A percentile compares a stretch with the other conserved stretches of the same genome.
Conservation (phyloP, 2,888 invertebrate species). For the Polyommatus icarus region DNA sequence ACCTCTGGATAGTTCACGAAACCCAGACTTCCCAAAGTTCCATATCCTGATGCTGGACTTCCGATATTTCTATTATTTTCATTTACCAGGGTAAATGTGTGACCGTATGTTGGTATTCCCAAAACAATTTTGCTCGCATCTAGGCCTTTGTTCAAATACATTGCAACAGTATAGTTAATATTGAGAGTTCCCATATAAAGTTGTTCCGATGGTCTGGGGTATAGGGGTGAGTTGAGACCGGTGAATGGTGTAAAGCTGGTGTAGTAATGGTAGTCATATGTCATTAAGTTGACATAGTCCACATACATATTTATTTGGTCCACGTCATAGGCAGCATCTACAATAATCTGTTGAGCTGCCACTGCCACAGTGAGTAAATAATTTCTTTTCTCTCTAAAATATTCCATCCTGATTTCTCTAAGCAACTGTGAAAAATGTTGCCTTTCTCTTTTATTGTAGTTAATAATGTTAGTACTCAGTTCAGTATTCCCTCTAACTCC, state of each 20-base stretch:
- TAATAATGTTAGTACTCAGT: not conserved
- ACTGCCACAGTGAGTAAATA: slow-evolving; percentile 88
- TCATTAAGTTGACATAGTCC: slow-evolving; percentile 94
- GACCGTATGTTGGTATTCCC: slow-evolving; percentile 94
- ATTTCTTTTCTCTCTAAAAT: slow-evolving; percentile 78
- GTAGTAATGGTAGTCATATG: slow-evolving; percentile 93
- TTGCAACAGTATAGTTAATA: slow-evolving; percentile 89
- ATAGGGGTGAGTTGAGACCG: slow-evolving; percentile 91
- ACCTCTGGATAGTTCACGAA: slow-evolving; percentile 86
- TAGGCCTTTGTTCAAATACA: slow-evolving; percentile 89
- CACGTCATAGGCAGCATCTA: slow-evolving; percentile 89
- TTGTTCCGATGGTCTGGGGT: slow-evolving; percentile 79
- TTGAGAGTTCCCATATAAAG: slow-evolving; percentile 86
- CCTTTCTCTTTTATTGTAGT: slow-evolving; percentile 72
- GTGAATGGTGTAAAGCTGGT: slow-evolving; percentile 89
- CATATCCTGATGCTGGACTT: slow-evolving; percentile 86
- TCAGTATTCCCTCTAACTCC: slow-evolving; percentile 65
- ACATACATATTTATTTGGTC: slow-evolving; percentile 88
- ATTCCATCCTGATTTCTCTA: slow-evolving; percentile 85
- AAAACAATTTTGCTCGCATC: slow-evolving; percentile 88
- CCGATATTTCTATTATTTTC: slow-evolving; percentile 83
- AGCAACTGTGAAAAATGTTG: slow-evolving; percentile 88
- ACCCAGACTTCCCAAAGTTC: slow-evolving; percentile 84
- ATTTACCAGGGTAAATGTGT: slow-evolving; percentile 87
- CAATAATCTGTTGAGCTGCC: slow-evolving; percentile 88